These are phyloP conservation scores for Lophochroa leadbeateri DNA, from an alignment of 2,113 vertebrate genomes.

Conservation along the genomic window DNA sequence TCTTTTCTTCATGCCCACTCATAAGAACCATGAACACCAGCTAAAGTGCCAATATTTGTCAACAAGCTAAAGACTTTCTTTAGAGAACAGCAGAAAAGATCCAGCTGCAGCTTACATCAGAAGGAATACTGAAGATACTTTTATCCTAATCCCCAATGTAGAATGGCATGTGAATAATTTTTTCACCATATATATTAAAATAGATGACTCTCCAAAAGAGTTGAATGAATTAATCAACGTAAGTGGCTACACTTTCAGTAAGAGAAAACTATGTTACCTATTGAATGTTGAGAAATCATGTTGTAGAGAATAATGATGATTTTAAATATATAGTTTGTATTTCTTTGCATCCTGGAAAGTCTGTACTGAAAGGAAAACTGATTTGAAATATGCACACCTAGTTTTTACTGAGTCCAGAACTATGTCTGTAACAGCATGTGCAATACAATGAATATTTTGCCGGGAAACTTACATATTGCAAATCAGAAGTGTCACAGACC, in stretches of 20 bases:
- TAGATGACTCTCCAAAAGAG: neutral
- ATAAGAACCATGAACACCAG: neutral
- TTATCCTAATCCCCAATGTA: neutral
- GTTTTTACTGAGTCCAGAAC: neutral
- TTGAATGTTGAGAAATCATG: neutral
- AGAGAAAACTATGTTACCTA: neutral
- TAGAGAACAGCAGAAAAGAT: neutral
- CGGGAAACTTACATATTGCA: neutral
- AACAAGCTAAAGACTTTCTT: neutral
- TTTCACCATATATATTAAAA: neutral
- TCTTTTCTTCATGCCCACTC: neutral
- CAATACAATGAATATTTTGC: neutral
- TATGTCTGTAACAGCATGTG: neutral
- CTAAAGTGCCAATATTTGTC: neutral
- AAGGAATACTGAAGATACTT: neutral
- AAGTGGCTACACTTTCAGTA: neutral
- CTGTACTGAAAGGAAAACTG: neutral
- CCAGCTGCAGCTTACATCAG: neutral
- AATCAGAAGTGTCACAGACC: neutral
- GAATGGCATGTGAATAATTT: neutral
- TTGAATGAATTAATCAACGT: neutral
- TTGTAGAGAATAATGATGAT: neutral
- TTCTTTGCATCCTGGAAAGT: neutral
- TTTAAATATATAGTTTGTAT: neutral
- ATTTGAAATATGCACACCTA: neutral